Evolutionary conservation across 1,140 invertebrate genomes (phyloP).

Genomic region (Nephotettix cincticeps): DNA sequence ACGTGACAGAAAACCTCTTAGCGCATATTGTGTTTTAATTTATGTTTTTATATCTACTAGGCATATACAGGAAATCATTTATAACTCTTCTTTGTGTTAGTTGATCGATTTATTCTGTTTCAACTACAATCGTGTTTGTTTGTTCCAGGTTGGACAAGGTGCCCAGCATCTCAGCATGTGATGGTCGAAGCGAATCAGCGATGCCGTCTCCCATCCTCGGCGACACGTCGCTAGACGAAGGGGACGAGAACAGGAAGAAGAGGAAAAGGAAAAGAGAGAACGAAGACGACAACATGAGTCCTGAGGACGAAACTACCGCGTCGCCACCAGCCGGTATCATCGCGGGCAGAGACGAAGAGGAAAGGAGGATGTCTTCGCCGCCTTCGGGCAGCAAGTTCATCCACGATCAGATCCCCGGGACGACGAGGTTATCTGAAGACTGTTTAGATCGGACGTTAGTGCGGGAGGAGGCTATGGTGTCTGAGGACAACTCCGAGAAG

Average conservation of each 20-base stretch:
- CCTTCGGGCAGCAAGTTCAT: conserved; percentile 55
- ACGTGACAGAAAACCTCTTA: background rate
- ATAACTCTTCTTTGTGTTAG: too few relatives aligned
- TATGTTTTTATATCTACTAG: too few relatives aligned
- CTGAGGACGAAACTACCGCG: conserved; percentile 60
- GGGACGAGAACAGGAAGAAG: conserved; percentile 21
- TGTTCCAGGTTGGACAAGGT: conserved; percentile 36
- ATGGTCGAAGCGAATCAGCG: conserved; percentile 37
- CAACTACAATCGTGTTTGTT: too few relatives aligned
- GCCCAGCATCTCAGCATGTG: conserved; percentile 37
- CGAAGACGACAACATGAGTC: conserved; percentile 57
- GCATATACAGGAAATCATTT: too few relatives aligned
- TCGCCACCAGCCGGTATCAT: conserved; percentile 53
- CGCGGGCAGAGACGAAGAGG: conserved; percentile 42
- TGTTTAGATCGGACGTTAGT: conserved; percentile 50
- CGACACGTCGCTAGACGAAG: conserved; percentile 34
- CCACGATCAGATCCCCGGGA: conserved; percentile 51
- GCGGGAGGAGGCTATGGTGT: conserved; percentile 46
- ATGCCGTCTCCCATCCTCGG: conserved; percentile 37
- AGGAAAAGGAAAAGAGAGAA: conserved; percentile 13
- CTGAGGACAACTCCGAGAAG: conserved; percentile 27
- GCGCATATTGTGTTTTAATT: too few relatives aligned
- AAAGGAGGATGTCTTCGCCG: conserved; percentile 58
- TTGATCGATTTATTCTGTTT: too few relatives aligned
- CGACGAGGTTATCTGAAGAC: conserved; percentile 51